Evolutionary conservation across 2,888 invertebrate genomes (phyloP), one percentile per base, ranked within the genome.

Genomic region (Hirtodrosophila trivittata): DNA sequence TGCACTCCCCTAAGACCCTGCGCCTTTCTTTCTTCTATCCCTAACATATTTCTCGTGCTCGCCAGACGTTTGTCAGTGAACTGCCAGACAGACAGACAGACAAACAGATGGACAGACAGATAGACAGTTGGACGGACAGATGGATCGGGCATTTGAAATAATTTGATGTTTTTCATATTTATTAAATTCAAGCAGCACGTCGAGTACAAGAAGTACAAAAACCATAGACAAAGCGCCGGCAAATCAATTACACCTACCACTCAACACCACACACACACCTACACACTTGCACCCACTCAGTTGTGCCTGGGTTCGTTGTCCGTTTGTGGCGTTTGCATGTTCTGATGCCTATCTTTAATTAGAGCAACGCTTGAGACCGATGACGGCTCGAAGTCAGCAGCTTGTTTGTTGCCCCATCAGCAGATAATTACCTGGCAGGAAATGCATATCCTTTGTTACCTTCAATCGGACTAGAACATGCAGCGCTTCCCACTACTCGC

Each of bases 141-240:
- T 46, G 63, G 49, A 49, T 66, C 54, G 65, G 67, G 74, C 78
- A 81, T 81, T 81, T 84, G 82, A 81, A 81, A 81, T 81, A 81
- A 81, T 81, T 84, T 81, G 80, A 84, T 81, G 85, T 82, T 81
- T 72, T 84, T 81, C 78, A 81, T 84, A 84, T 81, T 84, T 81
- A 81, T 81, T 81, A 81, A 84, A 80, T 80, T 84, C 73, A 35
- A 35, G 42, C 52, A 72, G 45, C 50, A 54, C 59, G 45, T 43
- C 54, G 38, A 56, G 41, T 16, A 62, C 58, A 58, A 21, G 18
- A 21, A 21, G 3, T 50, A 54, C 30, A 64, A 49, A 63, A 68
- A 68, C 63, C n/a, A 80, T 55, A 71, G 67, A 84, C 71, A 78
- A 76, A 85, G 69, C 76, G 76, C 86, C 83, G 67, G 76, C 72